Conservation (phyloP, 2,888 invertebrate genomes). For the Rotaria macrura region DNA sequence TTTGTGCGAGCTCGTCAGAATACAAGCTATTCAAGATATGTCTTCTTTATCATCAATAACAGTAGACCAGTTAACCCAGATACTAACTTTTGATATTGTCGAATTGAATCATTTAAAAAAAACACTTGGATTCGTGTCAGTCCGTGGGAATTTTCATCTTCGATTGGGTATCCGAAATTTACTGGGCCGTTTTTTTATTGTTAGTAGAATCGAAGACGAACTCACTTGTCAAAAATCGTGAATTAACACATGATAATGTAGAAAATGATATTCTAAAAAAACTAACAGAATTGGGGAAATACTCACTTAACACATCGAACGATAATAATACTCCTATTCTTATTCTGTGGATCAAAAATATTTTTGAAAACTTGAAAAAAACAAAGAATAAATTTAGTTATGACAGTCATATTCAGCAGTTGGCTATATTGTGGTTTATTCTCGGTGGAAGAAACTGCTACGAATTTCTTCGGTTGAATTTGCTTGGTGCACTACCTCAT, state of each 20-base stretch:
- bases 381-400: background rate
- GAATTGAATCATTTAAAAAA: background rate
- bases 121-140: background rate
- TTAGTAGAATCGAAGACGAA: background rate
- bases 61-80: background rate
- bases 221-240: background rate
- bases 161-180: background rate
- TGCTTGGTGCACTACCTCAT: background rate
- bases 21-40: background rate
- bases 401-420: background rate
- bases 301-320: background rate
- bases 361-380: background rate
- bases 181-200: background rate
- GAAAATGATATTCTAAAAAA: background rate
- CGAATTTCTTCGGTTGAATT: background rate
- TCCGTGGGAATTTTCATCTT: background rate
- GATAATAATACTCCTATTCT: background rate
- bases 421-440: background rate
- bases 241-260: background rate
- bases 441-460: background rate
- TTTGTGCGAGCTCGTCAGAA: background rate
- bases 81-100: background rate
- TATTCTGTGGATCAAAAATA: background rate
- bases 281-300: background rate
- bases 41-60: background rate